Conservation (phyloP, 1,140 invertebrate species). For the Dendroctonus ponderosae region DNA sequence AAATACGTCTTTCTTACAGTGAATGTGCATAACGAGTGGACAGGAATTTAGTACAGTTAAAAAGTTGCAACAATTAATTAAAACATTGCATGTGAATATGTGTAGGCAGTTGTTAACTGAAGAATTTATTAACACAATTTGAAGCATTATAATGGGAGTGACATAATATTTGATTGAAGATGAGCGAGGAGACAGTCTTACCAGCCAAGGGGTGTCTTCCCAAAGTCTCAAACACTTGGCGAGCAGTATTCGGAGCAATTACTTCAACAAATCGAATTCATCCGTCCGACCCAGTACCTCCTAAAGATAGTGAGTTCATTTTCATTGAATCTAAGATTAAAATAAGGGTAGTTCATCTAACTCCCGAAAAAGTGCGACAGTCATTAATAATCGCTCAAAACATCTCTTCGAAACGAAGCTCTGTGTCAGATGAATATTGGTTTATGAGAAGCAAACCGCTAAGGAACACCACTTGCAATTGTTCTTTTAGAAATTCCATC, state of each 20-base stretch:
- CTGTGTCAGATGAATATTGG: slow-evolving; percentile 49
- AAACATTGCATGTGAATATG: slow-evolving; percentile 21
- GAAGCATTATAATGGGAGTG: slow-evolving; percentile 33
- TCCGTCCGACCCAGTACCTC: slow-evolving; percentile 40
- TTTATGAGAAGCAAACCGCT: slow-evolving; percentile 48
- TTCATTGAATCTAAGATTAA: slow-evolving; percentile 40
- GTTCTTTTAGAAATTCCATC: slow-evolving; percentile 48
- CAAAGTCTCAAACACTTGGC: slow-evolving; percentile 41
- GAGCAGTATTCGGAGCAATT: slow-evolving; percentile 38
- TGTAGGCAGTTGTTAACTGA: slow-evolving; percentile 25
- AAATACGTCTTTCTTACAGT: slow-evolving; percentile 1
- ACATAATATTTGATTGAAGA: slow-evolving; percentile 33
- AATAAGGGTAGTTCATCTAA: slow-evolving; percentile 45
- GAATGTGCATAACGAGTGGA: slow-evolving; percentile 8
- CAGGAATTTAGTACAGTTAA: slow-evolving; percentile 32
- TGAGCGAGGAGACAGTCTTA: slow-evolving; percentile 34
- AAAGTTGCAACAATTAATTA: slow-evolving; percentile 5
- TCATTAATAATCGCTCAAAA: slow-evolving; percentile 27
- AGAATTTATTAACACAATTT: slow-evolving; percentile 20
- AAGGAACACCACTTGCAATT: slow-evolving; percentile 44
- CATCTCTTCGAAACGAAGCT: slow-evolving; percentile 38
- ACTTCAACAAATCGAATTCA: slow-evolving; percentile 41
- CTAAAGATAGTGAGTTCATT: slow-evolving; percentile 46
- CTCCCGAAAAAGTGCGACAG: slow-evolving; percentile 39
- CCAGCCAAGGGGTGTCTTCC: slow-evolving; percentile 36